These are phyloP conservation scores for Hestina assimilis DNA, from an alignment of 1,140 invertebrate genomes.

Conservation along the genomic window DNA sequence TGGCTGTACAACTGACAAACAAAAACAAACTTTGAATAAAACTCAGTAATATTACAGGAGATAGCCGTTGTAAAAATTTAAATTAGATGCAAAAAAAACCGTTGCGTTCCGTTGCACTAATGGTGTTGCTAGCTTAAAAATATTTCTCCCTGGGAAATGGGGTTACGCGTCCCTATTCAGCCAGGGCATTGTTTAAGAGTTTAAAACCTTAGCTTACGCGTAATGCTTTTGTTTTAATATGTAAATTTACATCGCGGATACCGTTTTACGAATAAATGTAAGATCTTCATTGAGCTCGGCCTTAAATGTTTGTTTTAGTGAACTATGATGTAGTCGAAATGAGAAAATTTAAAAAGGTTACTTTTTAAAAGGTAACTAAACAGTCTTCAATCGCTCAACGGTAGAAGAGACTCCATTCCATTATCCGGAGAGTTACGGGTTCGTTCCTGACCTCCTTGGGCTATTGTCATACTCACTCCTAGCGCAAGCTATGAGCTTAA, in stretches of 20 bases:
- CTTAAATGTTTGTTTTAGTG: too few relatives aligned
- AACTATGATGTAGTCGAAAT: slow-evolving; percentile 4
- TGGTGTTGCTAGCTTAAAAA: slow-evolving; percentile 43
- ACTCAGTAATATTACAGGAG: slow-evolving; percentile 35
- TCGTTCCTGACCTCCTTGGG: too few relatives aligned
- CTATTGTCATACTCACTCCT: too few relatives aligned
- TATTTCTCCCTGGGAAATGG: slow-evolving; percentile 41
- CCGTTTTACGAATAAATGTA: slow-evolving; percentile 35
- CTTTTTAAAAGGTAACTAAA: too few relatives aligned
- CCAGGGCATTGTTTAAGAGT: slow-evolving; percentile 38
- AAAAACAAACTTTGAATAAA: slow-evolving; percentile 22
- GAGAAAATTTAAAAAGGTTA: too few relatives aligned
- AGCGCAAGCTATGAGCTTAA: too few relatives aligned
- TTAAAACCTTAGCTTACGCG: slow-evolving; percentile 36
- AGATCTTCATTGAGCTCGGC: slow-evolving; percentile 28
- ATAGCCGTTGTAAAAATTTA: slow-evolving; percentile 42
- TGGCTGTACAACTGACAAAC: slow-evolving; percentile 22
- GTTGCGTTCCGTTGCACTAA: slow-evolving; percentile 35
- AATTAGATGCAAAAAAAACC: slow-evolving; percentile 42
- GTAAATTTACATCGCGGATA: slow-evolving; percentile 40
- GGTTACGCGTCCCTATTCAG: slow-evolving; percentile 36
- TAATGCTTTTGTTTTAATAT: slow-evolving; percentile 44
- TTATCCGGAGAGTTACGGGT: too few relatives aligned
- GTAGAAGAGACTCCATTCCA: too few relatives aligned
- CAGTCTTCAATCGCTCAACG: too few relatives aligned